Conservation (phyloP, 2,113 vertebrate species). For the Ophiodon elongatus region DNA sequence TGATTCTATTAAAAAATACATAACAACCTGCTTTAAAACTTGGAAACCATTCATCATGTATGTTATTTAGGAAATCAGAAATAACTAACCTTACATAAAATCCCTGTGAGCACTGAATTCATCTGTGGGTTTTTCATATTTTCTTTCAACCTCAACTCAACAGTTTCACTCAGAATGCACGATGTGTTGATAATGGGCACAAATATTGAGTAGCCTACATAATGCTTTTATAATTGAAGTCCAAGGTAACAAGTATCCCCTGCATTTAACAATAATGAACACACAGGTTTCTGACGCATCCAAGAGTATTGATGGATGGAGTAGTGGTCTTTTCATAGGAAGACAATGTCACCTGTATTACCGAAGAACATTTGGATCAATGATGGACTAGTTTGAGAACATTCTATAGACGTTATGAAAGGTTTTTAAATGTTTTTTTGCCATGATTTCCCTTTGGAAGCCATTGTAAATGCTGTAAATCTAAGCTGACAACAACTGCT, state of each 20-base stretch:
- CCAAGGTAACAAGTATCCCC: background rate
- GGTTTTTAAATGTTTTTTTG: background rate
- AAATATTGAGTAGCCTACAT: slow-evolving; percentile 14
- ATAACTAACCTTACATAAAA: background rate
- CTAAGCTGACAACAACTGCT: background rate
- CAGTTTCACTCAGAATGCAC: background rate
- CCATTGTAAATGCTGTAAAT: background rate
- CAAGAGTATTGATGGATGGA: slow-evolving; percentile 12
- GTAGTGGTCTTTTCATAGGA: background rate
- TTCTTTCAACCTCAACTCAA: background rate
- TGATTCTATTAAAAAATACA: background rate
- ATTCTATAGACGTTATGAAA: background rate
- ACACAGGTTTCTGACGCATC: background rate
- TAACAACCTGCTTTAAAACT: background rate
- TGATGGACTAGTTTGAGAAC: background rate
- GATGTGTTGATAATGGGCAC: background rate
- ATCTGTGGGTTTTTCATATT: background rate
- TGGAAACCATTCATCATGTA: background rate
- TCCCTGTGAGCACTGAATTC: background rate
- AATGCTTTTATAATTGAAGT: slow-evolving; percentile 37
- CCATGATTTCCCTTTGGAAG: background rate
- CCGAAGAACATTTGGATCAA: background rate
- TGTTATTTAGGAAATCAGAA: background rate
- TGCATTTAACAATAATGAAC: slow-evolving; percentile 13
- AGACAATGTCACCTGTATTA: slow-evolving; percentile 13